These are phyloP conservation scores for Mythimna lalbum DNA, from an alignment of 2,888 invertebrate species.

Conservation along the genomic window DNA sequence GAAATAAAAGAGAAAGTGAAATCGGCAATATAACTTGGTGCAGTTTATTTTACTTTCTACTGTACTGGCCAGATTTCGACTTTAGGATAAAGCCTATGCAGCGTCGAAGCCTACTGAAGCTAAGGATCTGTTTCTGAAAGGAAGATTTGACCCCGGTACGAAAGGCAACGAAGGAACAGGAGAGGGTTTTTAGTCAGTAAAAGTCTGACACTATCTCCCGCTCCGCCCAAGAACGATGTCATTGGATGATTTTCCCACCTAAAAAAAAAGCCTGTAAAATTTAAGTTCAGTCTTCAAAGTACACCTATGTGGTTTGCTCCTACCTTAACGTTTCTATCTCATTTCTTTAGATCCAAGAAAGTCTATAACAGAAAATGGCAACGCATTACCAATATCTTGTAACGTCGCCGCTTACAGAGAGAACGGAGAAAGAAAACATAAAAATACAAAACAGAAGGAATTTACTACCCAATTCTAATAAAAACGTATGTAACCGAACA, in stretches of 20 bases:
- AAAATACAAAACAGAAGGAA: slow-evolving; percentile 50
- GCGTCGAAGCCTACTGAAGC: too few relatives aligned
- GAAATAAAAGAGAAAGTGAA: slow-evolving; percentile 50
- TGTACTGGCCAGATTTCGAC: background rate
- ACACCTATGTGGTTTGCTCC: background rate
- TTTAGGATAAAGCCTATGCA: background rate
- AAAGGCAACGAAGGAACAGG: too few relatives aligned
- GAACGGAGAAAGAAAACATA: slow-evolving; percentile 31
- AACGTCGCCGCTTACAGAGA: slow-evolving; percentile 11
- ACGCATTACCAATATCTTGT: slow-evolving; percentile 29
- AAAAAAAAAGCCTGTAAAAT: background rate
- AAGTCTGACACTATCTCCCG: too few relatives aligned
- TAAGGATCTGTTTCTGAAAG: too few relatives aligned
- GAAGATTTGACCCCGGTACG: too few relatives aligned
- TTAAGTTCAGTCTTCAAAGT: background rate
- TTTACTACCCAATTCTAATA: slow-evolving; percentile 59
- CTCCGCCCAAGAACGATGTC: too few relatives aligned
- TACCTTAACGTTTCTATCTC: background rate
- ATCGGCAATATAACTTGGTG: background rate
- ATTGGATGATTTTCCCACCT: too few relatives aligned
- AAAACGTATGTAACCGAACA: slow-evolving; percentile 56
- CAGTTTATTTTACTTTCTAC: background rate
- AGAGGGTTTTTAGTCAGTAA: too few relatives aligned
- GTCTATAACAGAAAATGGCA: slow-evolving; percentile 35
- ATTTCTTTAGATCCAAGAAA: slow-evolving; percentile 14